phyloP scores from a whole-genome alignment of 2,113 vertebrate species.

The Chrysochloris asiatica region DNA sequence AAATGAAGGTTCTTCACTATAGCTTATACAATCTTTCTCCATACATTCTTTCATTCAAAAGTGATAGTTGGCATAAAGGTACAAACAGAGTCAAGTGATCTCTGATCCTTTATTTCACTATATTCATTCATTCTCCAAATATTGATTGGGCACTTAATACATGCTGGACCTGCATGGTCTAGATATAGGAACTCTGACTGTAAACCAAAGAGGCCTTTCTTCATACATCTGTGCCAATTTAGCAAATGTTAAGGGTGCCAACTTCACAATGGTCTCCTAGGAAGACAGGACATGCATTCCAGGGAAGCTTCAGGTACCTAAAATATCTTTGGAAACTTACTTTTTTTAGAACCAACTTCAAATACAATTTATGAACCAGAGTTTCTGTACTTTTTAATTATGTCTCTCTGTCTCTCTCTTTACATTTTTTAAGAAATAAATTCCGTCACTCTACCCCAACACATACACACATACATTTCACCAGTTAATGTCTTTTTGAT shows the following conservation, averaged over 20 bases:
- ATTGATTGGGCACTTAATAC: background rate
- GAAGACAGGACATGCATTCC: background rate
- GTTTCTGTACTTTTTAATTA: slow-evolving; percentile 31
- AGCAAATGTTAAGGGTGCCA: background rate
- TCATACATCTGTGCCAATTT: background rate
- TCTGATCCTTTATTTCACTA: background rate
- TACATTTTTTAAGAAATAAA: too few species aligned
- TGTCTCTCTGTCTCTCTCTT: background rate
- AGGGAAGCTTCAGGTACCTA: background rate
- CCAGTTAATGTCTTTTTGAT: background rate
- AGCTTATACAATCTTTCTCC: background rate
- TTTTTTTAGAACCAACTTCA: slow-evolving; percentile 34
- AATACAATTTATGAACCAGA: slow-evolving; percentile 14
- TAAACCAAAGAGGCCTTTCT: background rate
- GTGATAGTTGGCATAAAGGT: background rate
- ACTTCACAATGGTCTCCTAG: background rate
- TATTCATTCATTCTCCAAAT: background rate
- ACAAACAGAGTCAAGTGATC: background rate
- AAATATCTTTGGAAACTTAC: background rate
- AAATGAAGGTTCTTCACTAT: background rate
- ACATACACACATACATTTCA: background rate
- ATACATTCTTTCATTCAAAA: background rate
- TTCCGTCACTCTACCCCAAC: too few species aligned
- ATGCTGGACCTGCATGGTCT: background rate
- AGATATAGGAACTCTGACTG: background rate